A percentile compares a stretch with the other conserved stretches of the same genome.
These are phyloP conservation scores for Epizoanthus rinbou DNA, from an alignment of 92 coral and sea anemone species.

Conservation along the genomic window DNA sequence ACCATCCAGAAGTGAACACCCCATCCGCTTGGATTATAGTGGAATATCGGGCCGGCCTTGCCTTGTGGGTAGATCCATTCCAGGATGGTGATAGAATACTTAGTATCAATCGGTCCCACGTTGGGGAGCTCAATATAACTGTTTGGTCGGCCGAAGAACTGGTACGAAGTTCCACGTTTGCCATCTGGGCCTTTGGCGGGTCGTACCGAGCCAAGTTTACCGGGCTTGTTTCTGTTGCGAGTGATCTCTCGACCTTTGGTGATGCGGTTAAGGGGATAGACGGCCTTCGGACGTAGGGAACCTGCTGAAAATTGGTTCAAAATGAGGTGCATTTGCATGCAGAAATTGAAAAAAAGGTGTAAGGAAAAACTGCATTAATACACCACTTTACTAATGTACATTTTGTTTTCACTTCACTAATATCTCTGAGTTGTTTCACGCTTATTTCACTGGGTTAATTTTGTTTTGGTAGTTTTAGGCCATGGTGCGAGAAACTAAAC, in stretches of 20 bases:
- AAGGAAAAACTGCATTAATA: too few relatives aligned
- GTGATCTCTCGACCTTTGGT: conserved; percentile 66
- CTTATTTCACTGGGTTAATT: too few relatives aligned
- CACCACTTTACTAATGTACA: too few relatives aligned
- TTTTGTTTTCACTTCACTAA: too few relatives aligned
- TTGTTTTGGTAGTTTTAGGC: too few relatives aligned
- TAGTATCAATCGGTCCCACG: conserved; percentile 69
- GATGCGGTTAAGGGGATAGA: conserved; percentile 65
- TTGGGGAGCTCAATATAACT: conserved; percentile 79
- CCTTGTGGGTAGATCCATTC: conserved; percentile 70
- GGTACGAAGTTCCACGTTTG: conserved; percentile 64
- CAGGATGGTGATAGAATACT: conserved; percentile 63
- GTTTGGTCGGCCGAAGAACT: conserved; percentile 75
- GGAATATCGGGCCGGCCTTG: conserved; percentile 69
- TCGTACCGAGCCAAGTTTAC: conserved; percentile 62
- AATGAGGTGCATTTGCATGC: too few relatives aligned
- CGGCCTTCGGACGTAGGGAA: conserved; percentile 61
- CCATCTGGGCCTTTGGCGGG: conserved; percentile 84
- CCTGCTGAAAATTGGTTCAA: conserved; percentile 27
- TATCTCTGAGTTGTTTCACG: too few relatives aligned
- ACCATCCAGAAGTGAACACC: conserved; percentile 82
- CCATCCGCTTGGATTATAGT: conserved; percentile 67
- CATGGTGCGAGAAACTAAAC: too few relatives aligned
- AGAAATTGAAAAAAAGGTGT: too few relatives aligned
- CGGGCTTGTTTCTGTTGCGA: conserved; percentile 63